Conservation (phyloP, 1,140 invertebrate genomes). For the Pseudachorutes palmiensis region DNA sequence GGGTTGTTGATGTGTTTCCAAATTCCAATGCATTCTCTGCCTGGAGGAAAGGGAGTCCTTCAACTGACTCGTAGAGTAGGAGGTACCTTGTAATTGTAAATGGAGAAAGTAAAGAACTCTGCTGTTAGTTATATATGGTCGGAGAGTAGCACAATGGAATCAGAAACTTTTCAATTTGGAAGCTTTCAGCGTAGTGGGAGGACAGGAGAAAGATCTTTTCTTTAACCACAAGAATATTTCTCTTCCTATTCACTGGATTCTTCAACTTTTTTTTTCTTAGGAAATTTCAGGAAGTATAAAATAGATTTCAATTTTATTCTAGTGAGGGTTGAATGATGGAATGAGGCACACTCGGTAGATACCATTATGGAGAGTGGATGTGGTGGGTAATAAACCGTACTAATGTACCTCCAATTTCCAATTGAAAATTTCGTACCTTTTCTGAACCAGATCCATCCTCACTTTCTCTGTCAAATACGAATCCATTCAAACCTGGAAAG, state of each 20-base stretch:
- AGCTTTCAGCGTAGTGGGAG: background rate
- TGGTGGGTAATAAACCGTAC: background rate
- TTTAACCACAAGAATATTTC: background rate
- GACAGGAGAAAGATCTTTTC: background rate
- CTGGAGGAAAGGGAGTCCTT: background rate
- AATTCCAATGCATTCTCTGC: too few relatives aligned
- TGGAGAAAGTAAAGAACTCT: constrained; percentile 6
- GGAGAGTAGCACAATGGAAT: background rate
- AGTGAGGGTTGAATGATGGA: background rate
- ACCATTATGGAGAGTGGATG: background rate
- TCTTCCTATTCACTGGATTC: background rate
- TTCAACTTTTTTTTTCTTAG: background rate
- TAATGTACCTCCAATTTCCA: background rate
- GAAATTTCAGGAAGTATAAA: background rate
- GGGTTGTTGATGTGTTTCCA: too few relatives aligned
- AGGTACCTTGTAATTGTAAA: constrained; percentile 2
- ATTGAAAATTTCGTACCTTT: too few relatives aligned
- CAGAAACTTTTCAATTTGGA: constrained; percentile 10
- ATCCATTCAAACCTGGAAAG: too few relatives aligned
- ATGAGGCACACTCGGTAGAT: background rate
- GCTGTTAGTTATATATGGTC: background rate
- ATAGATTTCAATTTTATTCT: background rate
- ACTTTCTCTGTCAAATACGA: too few relatives aligned
- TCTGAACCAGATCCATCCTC: too few relatives aligned
- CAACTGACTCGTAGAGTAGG: background rate